Percentiles rank a stretch among this genome's conserved stretches.
Evolutionary conservation across 2,113 vertebrate species (phyloP).

Genomic region (Sakesphorus luctuosus): DNA sequence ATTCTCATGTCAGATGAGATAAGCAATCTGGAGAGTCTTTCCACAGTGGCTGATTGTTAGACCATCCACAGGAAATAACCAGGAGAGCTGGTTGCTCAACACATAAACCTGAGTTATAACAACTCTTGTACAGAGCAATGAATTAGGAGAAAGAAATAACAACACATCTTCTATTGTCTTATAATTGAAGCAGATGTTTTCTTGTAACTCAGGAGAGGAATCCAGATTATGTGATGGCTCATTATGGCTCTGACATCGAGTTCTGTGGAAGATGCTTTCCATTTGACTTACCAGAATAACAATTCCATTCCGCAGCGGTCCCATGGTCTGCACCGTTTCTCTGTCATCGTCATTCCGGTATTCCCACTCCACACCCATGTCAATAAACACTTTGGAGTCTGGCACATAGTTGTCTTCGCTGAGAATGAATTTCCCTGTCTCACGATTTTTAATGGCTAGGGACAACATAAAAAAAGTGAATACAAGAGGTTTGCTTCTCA

Average conservation of each 20-base stretch:
- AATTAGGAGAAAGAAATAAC: not conserved
- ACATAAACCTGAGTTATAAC: not conserved
- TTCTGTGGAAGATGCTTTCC: not conserved
- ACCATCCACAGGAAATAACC: not conserved
- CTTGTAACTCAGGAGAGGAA: constrained; percentile 17
- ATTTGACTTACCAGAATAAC: constrained; percentile 86
- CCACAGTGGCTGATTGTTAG: not conserved
- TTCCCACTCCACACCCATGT: constrained; percentile 96
- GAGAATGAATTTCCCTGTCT: constrained; percentile 88
- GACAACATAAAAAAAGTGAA: constrained; percentile 12
- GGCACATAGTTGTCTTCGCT: constrained; percentile 87
- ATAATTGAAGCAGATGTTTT: constrained; percentile 29
- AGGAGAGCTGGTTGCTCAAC: not conserved
- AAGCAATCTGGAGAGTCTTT: not conserved
- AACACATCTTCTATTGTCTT: not conserved
- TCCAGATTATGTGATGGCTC: not conserved
- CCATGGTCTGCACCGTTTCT: constrained; percentile 92
- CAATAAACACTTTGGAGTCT: constrained; percentile 86
- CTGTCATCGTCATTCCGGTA: constrained; percentile 89
- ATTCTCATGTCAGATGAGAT: not conserved
- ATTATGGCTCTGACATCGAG: not conserved
- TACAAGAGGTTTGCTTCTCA: not conserved
- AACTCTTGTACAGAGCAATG: not conserved
- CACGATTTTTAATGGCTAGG: constrained; percentile 92
- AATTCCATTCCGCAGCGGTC: constrained; percentile 86